phyloP scores from a whole-genome alignment of 2,797 vertebrate genomes.

The Clarias fuscus region DNA sequence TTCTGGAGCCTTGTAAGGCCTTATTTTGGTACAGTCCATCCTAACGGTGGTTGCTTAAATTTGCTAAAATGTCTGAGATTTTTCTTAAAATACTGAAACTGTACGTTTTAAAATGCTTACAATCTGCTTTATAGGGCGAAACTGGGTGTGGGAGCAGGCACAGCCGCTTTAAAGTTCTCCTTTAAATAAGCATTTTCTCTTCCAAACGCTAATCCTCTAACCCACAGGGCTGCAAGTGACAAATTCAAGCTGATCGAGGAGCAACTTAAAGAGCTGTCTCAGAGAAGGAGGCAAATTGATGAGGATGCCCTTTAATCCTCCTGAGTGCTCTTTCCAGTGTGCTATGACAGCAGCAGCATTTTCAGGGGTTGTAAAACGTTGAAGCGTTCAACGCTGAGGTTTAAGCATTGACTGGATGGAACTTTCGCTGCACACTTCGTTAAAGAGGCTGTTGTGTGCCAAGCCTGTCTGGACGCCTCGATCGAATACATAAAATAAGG shows the following conservation, averaged over 20 bases:
- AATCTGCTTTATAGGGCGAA: neutral
- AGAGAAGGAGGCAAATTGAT: conserved; percentile 26
- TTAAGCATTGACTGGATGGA: conserved; percentile 1
- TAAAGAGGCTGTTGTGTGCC: neutral
- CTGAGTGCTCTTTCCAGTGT: conserved; percentile 36
- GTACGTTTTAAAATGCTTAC: neutral
- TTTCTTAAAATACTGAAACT: neutral
- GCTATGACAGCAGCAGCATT: neutral
- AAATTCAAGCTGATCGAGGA: conserved; percentile 46
- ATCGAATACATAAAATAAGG: conserved; percentile 36
- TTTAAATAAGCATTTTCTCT: conserved; percentile 33
- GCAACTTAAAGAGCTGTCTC: conserved; percentile 30
- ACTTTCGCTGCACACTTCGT: neutral
- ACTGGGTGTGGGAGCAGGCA: conserved; percentile 13
- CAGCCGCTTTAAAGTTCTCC: conserved; percentile 19
- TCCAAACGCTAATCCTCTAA: conserved; percentile 41
- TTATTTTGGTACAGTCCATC: neutral
- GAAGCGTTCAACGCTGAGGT: neutral
- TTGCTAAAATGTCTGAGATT: neutral
- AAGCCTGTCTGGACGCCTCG: neutral
- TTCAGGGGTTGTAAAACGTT: conserved; percentile 27
- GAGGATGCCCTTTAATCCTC: conserved; percentile 28
- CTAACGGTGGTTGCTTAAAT: neutral
- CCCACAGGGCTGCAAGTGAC: conserved; percentile 34
- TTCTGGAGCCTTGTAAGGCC: neutral